Evolutionary conservation across 2,113 vertebrate genomes (phyloP).

Genomic region (Hiodon alosoides): DNA sequence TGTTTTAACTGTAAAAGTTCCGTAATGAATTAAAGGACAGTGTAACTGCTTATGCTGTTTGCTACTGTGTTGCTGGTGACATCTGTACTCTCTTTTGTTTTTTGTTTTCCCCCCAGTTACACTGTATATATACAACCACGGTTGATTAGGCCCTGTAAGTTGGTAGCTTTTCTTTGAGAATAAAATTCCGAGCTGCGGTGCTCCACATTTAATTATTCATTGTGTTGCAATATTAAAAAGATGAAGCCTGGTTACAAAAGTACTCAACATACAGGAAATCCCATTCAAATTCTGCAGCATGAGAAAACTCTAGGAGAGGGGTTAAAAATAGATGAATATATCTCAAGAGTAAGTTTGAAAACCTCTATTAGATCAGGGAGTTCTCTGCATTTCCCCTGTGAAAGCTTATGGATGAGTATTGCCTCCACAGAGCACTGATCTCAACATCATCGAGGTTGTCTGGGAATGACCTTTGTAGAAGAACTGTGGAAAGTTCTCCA

Average conservation of each 20-base stretch:
- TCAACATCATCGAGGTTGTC: no score
- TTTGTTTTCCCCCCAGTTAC: no score
- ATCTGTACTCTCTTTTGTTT: no score
- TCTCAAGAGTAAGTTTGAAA: background rate
- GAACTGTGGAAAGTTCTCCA: no score
- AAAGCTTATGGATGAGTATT: background rate
- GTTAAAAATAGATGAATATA: background rate
- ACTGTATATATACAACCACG: background rate
- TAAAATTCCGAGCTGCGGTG: background rate
- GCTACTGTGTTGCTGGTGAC: no score
- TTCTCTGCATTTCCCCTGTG: background rate
- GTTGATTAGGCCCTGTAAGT: no score
- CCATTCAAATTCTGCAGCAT: background rate
- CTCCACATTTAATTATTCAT: background rate
- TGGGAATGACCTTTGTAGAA: no score
- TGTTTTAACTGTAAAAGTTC: no score
- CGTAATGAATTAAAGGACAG: no score
- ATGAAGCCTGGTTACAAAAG: background rate
- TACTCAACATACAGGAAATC: background rate
- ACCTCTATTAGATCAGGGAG: background rate
- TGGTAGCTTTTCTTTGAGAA: no score
- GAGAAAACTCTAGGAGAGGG: background rate
- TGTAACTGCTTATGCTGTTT: no score
- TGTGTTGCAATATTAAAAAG: background rate
- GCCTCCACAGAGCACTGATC: no score